Evolutionary conservation across 2,888 invertebrate species (phyloP).

Genomic region (Sarcophaga carnaria): DNA sequence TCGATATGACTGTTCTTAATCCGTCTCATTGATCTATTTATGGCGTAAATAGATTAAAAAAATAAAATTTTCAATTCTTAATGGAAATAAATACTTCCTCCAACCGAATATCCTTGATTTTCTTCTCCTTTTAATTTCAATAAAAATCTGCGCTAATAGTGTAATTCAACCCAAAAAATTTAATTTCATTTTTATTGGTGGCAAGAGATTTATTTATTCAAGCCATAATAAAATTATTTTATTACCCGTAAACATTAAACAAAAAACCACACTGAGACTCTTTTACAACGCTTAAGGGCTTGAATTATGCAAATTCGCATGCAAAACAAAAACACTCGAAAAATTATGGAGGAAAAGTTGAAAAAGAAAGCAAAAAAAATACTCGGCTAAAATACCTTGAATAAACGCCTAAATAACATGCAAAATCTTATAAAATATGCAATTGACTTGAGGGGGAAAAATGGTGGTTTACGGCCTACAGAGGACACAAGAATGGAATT

Average conservation of each 20-base stretch:
- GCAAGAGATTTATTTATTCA: neutral
- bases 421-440: neutral
- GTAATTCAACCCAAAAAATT: no score
- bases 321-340: neutral
- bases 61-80: no score
- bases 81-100: no score
- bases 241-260: conserved; percentile 15
- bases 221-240: conserved; percentile 25
- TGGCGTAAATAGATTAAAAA: no score
- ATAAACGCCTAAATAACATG: conserved; percentile 8
- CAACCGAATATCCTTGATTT: no score
- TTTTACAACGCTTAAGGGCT: neutral
- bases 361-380: conserved; percentile 3
- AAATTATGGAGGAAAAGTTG: neutral
- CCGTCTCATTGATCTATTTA: no score
- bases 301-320: conserved; percentile 40
- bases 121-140: no score
- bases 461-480: no score
- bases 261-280: neutral
- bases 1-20: no score
- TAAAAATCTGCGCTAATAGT: no score
- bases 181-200: no score
- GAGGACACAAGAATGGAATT: no score
- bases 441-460: neutral
- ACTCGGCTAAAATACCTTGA: neutral